Base-by-base conservation (phyloP, 2,797 vertebrate species). In the Oryzias sinensis region DNA sequence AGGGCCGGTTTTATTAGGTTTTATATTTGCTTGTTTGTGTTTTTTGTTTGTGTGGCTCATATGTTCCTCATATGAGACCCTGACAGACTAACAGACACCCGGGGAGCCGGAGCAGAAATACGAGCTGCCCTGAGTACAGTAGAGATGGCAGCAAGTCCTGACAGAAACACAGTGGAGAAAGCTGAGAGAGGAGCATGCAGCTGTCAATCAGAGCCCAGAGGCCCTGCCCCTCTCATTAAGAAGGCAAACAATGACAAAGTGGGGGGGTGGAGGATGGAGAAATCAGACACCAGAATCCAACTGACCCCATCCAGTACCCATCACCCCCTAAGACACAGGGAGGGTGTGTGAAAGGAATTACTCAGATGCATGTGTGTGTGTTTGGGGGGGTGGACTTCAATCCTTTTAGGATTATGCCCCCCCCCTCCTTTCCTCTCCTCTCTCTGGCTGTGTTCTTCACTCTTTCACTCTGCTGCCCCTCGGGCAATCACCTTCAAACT, bases 151-250 rank as follows among this genome's bases (percentile, higher is more conserved):
- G 52, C 0, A 3, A 49, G 62, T 50, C 27, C 53, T 69, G 5
- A 42, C 48, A 54, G 59, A 44, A 27, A 65, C 57, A 58, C 49
- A 13, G 43, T 13, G 51, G 29, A 51, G 65, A 53, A 59, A 41
- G 5, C 51, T 29, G 55, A 76, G 62, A 62, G 53, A 68, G 56
- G 67, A 76, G 65, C 83, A 86, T 86, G 91, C 84, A 90, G 88
- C 92, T 94, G 95, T 95, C 96, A 94, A 85, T 98, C 96, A 96
- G 83, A 67, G 47, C 56, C 65, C 43, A 29, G 72, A 40, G 82
- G 90, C 88, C 86, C 95, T 94, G 89, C 96, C 96, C 93, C 92
- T 87, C 95, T 97, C 94, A 95, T 98, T 97, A 98, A 85, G 93
- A 95, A 94, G 91, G 91, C 96, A 95, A 97, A 96, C 94, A 96